A percentile compares a stretch with the other conserved stretches of the same genome.
Conservation (phyloP, 2,113 vertebrate genomes). For the Callipepla squamata region DNA sequence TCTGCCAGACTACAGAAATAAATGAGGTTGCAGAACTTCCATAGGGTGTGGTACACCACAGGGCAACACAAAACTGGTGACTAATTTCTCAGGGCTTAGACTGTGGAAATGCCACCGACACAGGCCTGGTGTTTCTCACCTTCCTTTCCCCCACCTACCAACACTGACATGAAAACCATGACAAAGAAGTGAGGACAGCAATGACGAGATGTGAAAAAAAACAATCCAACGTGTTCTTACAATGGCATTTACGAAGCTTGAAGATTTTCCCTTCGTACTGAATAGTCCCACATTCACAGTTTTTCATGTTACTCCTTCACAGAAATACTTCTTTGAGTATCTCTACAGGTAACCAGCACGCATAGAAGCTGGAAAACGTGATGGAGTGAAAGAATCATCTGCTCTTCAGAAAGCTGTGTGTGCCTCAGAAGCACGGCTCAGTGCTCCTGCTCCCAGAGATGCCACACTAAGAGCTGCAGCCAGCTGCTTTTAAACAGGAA, state of each 20-base stretch:
- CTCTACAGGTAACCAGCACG: background rate
- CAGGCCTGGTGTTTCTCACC: background rate
- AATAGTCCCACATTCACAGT: background rate
- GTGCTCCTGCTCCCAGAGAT: background rate
- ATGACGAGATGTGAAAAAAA: background rate
- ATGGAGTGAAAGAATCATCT: background rate
- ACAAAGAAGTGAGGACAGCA: background rate
- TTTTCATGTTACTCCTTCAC: background rate
- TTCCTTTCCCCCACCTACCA: background rate
- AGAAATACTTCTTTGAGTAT: background rate
- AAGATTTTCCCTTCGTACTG: background rate
- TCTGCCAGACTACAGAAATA: background rate
- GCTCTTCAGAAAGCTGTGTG: background rate
- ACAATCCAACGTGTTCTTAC: background rate
- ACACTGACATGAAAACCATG: background rate
- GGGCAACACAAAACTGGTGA: background rate
- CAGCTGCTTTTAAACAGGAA: background rate
- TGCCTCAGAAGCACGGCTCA: background rate
- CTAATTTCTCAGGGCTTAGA: background rate
- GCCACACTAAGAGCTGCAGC: background rate
- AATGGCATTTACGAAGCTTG: background rate
- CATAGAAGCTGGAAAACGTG: background rate
- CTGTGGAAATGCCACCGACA: background rate
- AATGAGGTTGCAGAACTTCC: background rate
- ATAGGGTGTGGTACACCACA: background rate